Evolutionary conservation across 2,113 vertebrate species (phyloP), one percentile per base, ranked within the genome.

Genomic region (Pelvicachromis taeniatus): DNA sequence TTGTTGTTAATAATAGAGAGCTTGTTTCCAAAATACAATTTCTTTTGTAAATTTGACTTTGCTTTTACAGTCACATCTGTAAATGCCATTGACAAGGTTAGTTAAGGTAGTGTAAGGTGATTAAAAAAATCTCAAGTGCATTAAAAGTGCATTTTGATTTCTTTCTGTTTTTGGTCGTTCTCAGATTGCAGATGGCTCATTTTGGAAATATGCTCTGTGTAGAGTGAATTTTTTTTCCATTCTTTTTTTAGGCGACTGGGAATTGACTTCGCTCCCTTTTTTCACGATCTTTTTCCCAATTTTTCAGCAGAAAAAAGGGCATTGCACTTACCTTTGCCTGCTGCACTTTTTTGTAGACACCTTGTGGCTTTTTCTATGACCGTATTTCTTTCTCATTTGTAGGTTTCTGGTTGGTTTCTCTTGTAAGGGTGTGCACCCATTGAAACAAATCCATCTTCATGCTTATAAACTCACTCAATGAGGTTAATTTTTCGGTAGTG

Each of bases 21-120:
- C 48, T 70, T 63, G 7, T 87, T 87, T 93, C 91, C 89, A 93
- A 91, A 94, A 90, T 87, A 80, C 38, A 68, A 87, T 21, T 50
- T 31, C 2, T 13, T 45, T 53, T 70, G 45, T 33, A 45, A 21
- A 26, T 45, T 45, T 70, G 0, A 9, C 40, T 10, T 23, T 13
- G n/a, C 13, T 68, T 68, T 70, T 42, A 42, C 38, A 70, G 38
- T 26, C 42, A 70, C 7, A 16, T 70, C 13, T 70, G 21, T 70
- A 70, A 45, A 70, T 70, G 35, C 38, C 13, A 16, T 70, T 70
- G 63, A 23, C 35, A 45, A 42, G 3, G n/a, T 42, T 75, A 50
- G 68, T 48, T 50, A 50, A 4, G 40, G 68, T 50, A 31, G 50
- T 19, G 6, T 19, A 48, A 48, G 4, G 68, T 19, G 1, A 29